Percentiles rank a stretch among this genome's conserved stretches.
phyloP scores from a whole-genome alignment of 2,888 invertebrate species.

The Saturnia japonica region DNA sequence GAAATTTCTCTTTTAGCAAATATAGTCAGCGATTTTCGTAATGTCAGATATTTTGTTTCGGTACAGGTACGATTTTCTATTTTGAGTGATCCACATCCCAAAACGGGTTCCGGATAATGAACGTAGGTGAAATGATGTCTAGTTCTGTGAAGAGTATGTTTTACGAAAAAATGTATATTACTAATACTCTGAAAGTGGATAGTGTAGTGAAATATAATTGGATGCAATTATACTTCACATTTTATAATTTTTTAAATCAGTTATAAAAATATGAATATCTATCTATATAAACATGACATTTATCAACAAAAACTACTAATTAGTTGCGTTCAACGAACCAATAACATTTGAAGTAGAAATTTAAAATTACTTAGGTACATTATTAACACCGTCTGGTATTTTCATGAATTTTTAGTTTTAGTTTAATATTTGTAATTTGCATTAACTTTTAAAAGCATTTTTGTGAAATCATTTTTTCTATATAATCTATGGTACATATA shows the following conservation, averaged over 20 bases:
- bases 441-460: neutral
- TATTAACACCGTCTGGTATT: neutral
- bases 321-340: conserved; percentile 37
- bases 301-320: conserved; percentile 34
- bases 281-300: neutral
- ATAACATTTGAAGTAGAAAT: conserved; percentile 27
- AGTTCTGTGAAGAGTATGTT: neutral
- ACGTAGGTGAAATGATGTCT: conserved; percentile 59
- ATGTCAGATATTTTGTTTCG: conserved; percentile 44
- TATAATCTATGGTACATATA: neutral
- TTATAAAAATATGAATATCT: conserved; percentile 1
- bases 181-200: neutral
- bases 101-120: conserved; percentile 62
- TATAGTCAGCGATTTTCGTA: conserved; percentile 47
- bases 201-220: neutral
- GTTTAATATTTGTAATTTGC: too few relatives aligned
- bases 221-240: neutral
- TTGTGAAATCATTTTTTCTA: neutral
- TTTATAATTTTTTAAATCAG: neutral
- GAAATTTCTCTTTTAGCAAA: conserved; percentile 34
- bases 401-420: neutral
- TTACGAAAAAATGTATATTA: neutral
- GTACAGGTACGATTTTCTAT: conserved; percentile 44
- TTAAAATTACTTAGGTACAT: neutral
- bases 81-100: conserved; percentile 56